phyloP scores from a whole-genome alignment of 2,797 vertebrate genomes.

The Austrolebias charrua region DNA sequence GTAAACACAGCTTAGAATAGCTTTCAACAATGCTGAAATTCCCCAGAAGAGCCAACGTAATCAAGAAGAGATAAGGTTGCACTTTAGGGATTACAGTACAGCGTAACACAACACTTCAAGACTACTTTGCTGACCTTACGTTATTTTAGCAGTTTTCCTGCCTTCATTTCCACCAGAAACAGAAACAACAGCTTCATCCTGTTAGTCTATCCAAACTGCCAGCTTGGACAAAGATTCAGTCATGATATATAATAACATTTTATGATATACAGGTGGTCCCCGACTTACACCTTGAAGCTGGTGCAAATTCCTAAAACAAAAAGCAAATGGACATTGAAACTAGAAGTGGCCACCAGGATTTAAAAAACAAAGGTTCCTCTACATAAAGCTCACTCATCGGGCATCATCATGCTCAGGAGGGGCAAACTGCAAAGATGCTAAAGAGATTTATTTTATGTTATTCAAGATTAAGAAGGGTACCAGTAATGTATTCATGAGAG shows the following conservation, averaged over 20 bases:
- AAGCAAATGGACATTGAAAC: too few relatives aligned
- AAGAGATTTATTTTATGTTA: too few relatives aligned
- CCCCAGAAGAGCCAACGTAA: slow-evolving; percentile 28
- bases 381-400: not conserved
- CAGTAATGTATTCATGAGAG: slow-evolving; percentile 13
- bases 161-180: not conserved
- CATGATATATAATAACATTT: too few relatives aligned
- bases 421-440: not conserved
- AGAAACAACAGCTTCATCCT: too few relatives aligned
- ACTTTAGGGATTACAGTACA: slow-evolving; percentile 24
- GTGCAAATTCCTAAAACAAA: not conserved
- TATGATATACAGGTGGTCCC: too few relatives aligned
- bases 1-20: slow-evolving; percentile 10
- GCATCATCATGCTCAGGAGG: not conserved
- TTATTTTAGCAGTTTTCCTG: slow-evolving; percentile 2
- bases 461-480: not conserved
- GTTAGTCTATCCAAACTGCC: too few relatives aligned
- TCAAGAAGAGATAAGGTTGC: slow-evolving; percentile 13
- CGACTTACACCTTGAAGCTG: too few relatives aligned
- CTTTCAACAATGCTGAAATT: slow-evolving; percentile 29
- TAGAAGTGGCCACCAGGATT: too few relatives aligned
- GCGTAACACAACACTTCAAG: slow-evolving; percentile 7
- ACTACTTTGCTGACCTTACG: not conserved
- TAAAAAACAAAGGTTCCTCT: too few relatives aligned
- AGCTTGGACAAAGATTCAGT: too few relatives aligned